These are phyloP conservation scores for Tragelaphus strepsiceros DNA, from an alignment of 2,113 vertebrate species.

Conservation along the genomic window DNA sequence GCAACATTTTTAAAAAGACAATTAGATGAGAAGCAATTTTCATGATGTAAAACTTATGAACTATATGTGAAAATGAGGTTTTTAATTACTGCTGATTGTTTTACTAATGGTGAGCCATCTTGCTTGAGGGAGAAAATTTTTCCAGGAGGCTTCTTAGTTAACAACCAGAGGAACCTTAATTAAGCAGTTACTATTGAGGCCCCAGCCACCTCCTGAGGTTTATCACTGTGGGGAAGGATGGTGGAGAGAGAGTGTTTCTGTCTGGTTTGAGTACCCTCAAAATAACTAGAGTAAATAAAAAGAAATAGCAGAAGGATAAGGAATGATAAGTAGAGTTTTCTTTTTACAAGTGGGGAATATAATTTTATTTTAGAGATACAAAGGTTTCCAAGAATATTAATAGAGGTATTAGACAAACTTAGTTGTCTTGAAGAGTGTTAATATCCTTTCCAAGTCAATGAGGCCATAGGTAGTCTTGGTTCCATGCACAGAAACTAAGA, in stretches of 20 bases:
- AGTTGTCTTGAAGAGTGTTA: background rate
- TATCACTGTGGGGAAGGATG: background rate
- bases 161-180: constrained; percentile 18
- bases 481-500: background rate
- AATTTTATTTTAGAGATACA: constrained; percentile 13
- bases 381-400: background rate
- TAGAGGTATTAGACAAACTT: background rate
- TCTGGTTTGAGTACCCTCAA: background rate
- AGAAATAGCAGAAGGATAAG: background rate
- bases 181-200: constrained; percentile 10
- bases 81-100: constrained; percentile 54
- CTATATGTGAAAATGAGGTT: constrained; percentile 60
- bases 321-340: background rate
- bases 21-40: constrained; percentile 49
- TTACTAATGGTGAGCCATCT: constrained; percentile 28
- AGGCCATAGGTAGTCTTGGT: background rate
- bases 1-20: constrained; percentile 25
- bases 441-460: background rate
- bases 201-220: background rate
- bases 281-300: background rate
- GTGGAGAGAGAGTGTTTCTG: background rate
- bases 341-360: background rate
- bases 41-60: constrained; percentile 55
- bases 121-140: constrained; percentile 38
- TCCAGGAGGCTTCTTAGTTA: constrained; percentile 37